These are phyloP conservation scores for Gymnopithys bicolor DNA, from an alignment of 2,797 vertebrate species.

Conservation along the genomic window DNA sequence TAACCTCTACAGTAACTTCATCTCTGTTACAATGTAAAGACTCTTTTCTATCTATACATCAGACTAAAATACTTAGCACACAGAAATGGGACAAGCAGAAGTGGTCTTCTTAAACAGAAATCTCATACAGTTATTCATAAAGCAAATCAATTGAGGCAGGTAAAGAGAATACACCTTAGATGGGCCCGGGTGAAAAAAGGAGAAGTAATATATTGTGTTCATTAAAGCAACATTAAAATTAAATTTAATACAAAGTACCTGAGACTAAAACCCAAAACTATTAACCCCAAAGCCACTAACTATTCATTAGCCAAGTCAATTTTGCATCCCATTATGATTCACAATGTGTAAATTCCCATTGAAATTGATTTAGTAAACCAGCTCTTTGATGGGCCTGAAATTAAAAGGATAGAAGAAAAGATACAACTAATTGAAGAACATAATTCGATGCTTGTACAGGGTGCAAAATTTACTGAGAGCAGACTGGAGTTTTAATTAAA, in stretches of 20 bases:
- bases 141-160: slow-evolving; percentile 39
- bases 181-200: slow-evolving; percentile 16
- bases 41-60: background rate
- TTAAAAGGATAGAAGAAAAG: slow-evolving; percentile 76
- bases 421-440: slow-evolving; percentile 74
- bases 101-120: slow-evolving; percentile 43
- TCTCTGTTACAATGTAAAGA: background rate
- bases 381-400: slow-evolving; percentile 75
- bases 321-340: slow-evolving; percentile 81
- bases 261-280: slow-evolving; percentile 75
- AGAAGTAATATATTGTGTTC: slow-evolving; percentile 62
- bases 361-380: slow-evolving; percentile 82
- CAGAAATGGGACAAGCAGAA: background rate
- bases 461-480: slow-evolving; percentile 56
- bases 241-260: slow-evolving; percentile 76
- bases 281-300: slow-evolving; percentile 80
- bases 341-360: slow-evolving; percentile 79
- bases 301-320: slow-evolving; percentile 81
- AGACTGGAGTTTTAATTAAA: slow-evolving; percentile 77
- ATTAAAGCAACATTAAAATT: slow-evolving; percentile 75
- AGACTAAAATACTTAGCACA: slow-evolving; percentile 13
- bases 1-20: background rate
- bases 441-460: slow-evolving; percentile 65
- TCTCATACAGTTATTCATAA: slow-evolving; percentile 38
- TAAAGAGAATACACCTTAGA: slow-evolving; percentile 45